phyloP scores from a whole-genome alignment of 2,888 invertebrate genomes.

The Anaspis maculata region DNA sequence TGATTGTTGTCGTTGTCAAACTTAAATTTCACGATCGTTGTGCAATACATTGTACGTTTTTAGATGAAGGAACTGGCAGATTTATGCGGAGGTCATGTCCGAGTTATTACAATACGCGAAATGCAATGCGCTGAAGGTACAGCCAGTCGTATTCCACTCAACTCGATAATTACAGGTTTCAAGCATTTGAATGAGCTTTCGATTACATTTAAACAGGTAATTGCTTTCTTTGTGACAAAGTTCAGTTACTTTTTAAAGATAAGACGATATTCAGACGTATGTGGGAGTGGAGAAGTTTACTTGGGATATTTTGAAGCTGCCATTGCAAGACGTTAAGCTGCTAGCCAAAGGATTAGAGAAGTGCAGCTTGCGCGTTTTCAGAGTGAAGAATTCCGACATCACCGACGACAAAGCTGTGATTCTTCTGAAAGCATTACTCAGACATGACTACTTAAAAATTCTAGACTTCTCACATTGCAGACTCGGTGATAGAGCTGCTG shows the following conservation, averaged over 20 bases:
- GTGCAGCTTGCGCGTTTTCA: constrained; percentile 26
- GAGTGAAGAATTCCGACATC: constrained; percentile 34
- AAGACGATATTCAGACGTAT: constrained; percentile 27
- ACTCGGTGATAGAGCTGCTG: constrained; percentile 29
- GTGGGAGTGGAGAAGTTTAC: constrained; percentile 32
- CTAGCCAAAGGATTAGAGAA: constrained; percentile 32
- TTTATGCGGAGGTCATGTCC: constrained; percentile 29
- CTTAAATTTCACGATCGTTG: background rate
- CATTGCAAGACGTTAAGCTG: constrained; percentile 28
- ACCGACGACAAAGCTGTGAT: constrained; percentile 29
- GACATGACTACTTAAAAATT: constrained; percentile 25
- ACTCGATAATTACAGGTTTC: constrained; percentile 29
- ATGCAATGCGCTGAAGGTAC: constrained; percentile 22
- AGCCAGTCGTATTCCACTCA: constrained; percentile 29
- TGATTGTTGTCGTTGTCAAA: background rate
- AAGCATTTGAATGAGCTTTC: constrained; percentile 29
- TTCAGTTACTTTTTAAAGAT: constrained; percentile 8
- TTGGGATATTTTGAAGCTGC: constrained; percentile 29
- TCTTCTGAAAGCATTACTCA: constrained; percentile 27
- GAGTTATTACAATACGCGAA: constrained; percentile 25
- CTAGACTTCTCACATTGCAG: constrained; percentile 37
- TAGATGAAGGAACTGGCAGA: constrained; percentile 32
- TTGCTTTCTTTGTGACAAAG: constrained; percentile 3
- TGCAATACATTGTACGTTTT: constrained; percentile 9
- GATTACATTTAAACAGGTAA: constrained; percentile 35